Evolutionary conservation across 2,888 invertebrate species (phyloP), one percentile per base, ranked within the genome.

Genomic region (Siphlonurus alternatus): DNA sequence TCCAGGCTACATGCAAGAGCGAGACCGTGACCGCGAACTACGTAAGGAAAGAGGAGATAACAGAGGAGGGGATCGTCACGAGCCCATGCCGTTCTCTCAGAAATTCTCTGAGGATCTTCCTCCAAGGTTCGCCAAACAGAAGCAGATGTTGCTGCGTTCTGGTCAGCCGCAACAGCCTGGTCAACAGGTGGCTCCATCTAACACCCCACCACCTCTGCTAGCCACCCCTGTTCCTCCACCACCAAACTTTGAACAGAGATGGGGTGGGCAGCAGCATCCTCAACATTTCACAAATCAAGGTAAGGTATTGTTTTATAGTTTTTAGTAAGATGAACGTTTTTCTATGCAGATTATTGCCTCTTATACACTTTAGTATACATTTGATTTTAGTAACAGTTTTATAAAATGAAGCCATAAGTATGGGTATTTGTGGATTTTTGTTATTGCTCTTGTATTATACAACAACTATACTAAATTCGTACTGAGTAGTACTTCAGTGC

Each of bases 211-310:
- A 20, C 56, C 56, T 18, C n/a, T 56, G n/a, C 20, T 56, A 20
- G 56, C 56, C n/a, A 56, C 56, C n/a, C 56, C 56, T 22, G 22
- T 56, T 10, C 56, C 5, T 10, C 56, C 56, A 18, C 56, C 56
- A 20, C 56, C 56, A 5, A 56, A 56, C 76, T 1, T 72, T 70
- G 0, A 75, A 75, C 67, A 77, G 77, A 61, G 77, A 78, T 19
- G 80, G 79, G 24, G 79, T 78, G 70, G 78, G 77, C 56, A 80
- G 79, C 61, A 64, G 65, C n/a, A 86, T 87, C 18, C n/a, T n/a
- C n/a, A n/a, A n/a, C 38, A 38, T 38, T 38, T 38, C 38, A 10
- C 38, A 10, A 38, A 38, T 38, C 38, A 38, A 38, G 38, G 38
- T 38, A 15, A 15, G 38, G n/a, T n/a, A n/a, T n/a, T n/a, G n/a